Conservation (phyloP, 1,140 invertebrate species). For the Rhysida immarginata region DNA sequence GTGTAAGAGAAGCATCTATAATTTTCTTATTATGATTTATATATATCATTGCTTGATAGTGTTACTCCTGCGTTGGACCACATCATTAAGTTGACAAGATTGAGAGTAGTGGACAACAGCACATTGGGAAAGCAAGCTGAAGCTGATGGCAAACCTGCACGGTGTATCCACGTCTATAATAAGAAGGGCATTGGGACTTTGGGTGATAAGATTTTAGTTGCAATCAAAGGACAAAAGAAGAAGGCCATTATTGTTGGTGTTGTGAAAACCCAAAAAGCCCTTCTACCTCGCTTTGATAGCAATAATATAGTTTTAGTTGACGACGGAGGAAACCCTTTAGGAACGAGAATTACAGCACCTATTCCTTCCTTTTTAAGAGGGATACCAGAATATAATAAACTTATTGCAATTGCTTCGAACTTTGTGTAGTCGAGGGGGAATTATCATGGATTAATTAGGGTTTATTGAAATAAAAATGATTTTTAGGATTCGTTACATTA, state of each 20-base stretch:
- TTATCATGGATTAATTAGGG: too few species aligned
- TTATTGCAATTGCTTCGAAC: constrained; percentile 78
- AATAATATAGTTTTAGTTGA: constrained; percentile 96
- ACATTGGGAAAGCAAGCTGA: constrained; percentile 84
- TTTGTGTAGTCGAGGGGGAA: constrained; percentile 86
- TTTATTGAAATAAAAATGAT: neutral
- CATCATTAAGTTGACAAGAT: constrained; percentile 42
- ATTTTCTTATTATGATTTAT: too few species aligned
- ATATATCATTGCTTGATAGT: too few species aligned
- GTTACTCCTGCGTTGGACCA: constrained; percentile 6
- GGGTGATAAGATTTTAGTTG: constrained; percentile 71
- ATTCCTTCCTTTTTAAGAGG: constrained; percentile 78
- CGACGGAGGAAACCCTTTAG: constrained; percentile 80
- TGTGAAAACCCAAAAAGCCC: constrained; percentile 62
- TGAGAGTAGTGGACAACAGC: constrained; percentile 92
- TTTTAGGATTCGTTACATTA: neutral
- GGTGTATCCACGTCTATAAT: constrained; percentile 77
- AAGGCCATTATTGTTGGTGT: constrained; percentile 87
- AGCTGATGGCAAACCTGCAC: constrained; percentile 79
- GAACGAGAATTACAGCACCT: constrained; percentile 85
- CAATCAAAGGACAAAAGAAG: constrained; percentile 92
- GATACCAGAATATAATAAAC: constrained; percentile 83
- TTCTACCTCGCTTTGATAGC: constrained; percentile 83
- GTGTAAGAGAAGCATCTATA: too few species aligned
- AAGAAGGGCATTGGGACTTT: constrained; percentile 47